A percentile compares a stretch with the other conserved stretches of the same genome.
Conservation (phyloP, 2,888 invertebrate genomes). For the Epinotia brunnichana region DNA sequence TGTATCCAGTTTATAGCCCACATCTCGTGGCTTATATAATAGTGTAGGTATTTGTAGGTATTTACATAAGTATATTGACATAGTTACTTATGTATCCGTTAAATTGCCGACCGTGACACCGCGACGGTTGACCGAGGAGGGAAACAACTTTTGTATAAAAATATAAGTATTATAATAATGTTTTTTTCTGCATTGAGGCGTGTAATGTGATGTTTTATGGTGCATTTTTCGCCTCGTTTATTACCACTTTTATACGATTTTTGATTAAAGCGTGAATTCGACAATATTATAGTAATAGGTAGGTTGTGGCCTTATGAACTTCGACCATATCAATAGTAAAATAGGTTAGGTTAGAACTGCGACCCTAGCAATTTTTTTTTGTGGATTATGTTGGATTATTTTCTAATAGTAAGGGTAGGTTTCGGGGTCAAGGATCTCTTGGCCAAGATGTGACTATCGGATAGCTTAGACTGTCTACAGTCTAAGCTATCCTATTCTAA, state of each 20-base stretch:
- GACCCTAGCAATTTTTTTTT: too few relatives aligned
- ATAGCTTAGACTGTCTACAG: too few relatives aligned
- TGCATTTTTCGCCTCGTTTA: not conserved
- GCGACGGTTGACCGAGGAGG: conserved; percentile 17
- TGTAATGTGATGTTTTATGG: not conserved
- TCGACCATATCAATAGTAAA: not conserved
- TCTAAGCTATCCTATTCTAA: too few relatives aligned
- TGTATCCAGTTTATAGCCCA: conserved; percentile 6
- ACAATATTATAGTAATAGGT: not conserved
- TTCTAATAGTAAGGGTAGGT: too few relatives aligned
- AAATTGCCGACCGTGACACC: conserved; percentile 29
- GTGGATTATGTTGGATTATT: too few relatives aligned
- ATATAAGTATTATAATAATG: not conserved
- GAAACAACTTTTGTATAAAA: not conserved
- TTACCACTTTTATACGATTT: not conserved
- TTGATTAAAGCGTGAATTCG: not conserved
- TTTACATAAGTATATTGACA: conserved; percentile 35
- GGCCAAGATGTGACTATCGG: too few relatives aligned
- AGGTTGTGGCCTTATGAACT: not conserved
- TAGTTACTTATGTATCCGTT: conserved; percentile 7
- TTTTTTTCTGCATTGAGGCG: not conserved
- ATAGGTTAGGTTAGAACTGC: too few relatives aligned
- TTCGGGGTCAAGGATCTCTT: too few relatives aligned
- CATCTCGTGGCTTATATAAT: conserved; percentile 40
- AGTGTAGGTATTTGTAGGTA: conserved; percentile 13